Conservation (phyloP, 2,888 invertebrate genomes). For the Hydroisotoma schaefferi region DNA sequence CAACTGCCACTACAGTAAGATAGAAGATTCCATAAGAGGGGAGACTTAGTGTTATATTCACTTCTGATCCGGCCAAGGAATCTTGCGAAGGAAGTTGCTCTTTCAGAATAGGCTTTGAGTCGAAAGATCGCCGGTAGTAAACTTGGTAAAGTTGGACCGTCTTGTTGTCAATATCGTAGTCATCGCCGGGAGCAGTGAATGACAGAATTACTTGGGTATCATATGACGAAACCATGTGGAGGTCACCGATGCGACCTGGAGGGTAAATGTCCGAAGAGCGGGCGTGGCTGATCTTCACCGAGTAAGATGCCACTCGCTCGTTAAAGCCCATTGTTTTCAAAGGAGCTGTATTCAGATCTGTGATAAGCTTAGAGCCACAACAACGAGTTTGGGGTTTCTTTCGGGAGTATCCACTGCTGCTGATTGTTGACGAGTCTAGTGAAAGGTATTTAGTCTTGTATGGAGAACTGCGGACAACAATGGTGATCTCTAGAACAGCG, state of each 20-base stretch:
- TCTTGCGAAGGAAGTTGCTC: conserved; percentile 24
- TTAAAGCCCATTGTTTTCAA: conserved; percentile 44
- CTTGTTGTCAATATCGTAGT: conserved; percentile 51
- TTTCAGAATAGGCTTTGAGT: conserved; percentile 26
- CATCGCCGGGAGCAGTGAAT: conserved; percentile 61
- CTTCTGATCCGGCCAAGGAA: conserved; percentile 33
- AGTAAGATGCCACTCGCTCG: conserved; percentile 43
- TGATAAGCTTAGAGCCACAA: conserved; percentile 54
- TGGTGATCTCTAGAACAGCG: conserved; percentile 39
- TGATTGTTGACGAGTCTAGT: conserved; percentile 7
- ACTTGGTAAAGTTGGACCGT: conserved; percentile 39
- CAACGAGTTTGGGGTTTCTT: conserved; percentile 51
- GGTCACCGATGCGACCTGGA: conserved; percentile 59
- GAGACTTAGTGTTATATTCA: conserved; percentile 37
- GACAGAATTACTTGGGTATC: conserved; percentile 57
- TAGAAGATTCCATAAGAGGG: conserved; percentile 38
- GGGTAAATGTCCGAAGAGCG: conserved; percentile 46
- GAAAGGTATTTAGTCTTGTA: conserved; percentile 38
- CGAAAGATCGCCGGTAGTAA: conserved; percentile 31
- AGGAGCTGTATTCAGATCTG: conserved; percentile 25
- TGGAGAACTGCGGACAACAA: conserved; percentile 43
- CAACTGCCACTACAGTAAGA: conserved; percentile 35
- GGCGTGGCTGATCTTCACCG: conserved; percentile 39
- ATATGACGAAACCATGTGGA: conserved; percentile 55
- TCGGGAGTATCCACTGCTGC: conserved; percentile 10